These are phyloP conservation scores for Neodon shergylaensis DNA, from an alignment of 2,113 vertebrate species.

Conservation along the genomic window DNA sequence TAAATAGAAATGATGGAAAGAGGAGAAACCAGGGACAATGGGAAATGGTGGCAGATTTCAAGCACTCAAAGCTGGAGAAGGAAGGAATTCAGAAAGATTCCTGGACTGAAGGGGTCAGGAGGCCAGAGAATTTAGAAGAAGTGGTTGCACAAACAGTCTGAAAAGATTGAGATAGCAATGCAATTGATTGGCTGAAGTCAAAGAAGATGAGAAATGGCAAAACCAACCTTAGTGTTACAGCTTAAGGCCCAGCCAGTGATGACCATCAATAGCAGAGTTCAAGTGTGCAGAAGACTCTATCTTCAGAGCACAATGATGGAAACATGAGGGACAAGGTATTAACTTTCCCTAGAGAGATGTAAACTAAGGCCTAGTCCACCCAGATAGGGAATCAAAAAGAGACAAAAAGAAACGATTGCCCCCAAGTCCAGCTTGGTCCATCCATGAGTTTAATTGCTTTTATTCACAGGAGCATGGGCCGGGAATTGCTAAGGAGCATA, in stretches of 20 bases:
- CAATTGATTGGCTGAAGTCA: neutral
- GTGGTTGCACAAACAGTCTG: neutral
- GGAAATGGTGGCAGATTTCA: neutral
- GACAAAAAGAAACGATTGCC: neutral
- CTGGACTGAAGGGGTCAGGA: neutral
- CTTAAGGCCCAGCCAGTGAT: neutral
- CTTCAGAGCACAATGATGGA: neutral
- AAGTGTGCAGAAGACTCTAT: neutral
- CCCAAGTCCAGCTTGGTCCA: neutral
- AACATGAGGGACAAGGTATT: neutral
- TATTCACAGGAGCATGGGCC: neutral
- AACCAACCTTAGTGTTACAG: neutral
- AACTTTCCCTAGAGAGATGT: neutral
- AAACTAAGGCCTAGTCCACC: neutral
- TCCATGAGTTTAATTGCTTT: neutral
- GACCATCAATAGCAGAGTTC: neutral
- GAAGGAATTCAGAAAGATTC: neutral
- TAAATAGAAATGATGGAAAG: constrained; percentile 29
- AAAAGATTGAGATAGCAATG: neutral
- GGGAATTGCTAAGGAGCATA: neutral
- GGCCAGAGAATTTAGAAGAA: neutral
- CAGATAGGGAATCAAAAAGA: neutral
- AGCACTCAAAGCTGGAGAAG: neutral
- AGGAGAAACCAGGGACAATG: neutral
- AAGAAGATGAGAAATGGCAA: neutral